Evolutionary conservation across 2,797 vertebrate genomes (phyloP), one percentile per base, ranked within the genome.

Genomic region (Squalus acanthias): DNA sequence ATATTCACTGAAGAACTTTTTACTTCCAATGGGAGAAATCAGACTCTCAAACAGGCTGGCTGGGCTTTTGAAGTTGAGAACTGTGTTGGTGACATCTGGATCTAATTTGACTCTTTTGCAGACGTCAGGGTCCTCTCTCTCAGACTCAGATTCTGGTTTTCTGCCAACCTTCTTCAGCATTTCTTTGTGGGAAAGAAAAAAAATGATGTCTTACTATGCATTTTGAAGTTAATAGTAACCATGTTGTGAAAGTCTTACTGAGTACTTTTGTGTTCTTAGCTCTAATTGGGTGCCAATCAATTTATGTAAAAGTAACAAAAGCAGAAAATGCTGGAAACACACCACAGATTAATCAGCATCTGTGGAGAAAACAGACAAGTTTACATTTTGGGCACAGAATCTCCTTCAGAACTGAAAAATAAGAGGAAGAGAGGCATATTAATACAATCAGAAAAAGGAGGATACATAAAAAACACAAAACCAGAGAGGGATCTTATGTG

Each of bases 1-100:
- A 50, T 98, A 98, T 26, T 98, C 98, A 88, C 96, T 96, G 97
- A 99, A 99, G 97, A 99, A 99, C 26, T 97, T 91, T 53, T 98
- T 98, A 0, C 96, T 97, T 22, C 97, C 97, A 67, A 99, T 60
- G 8, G 99, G 99, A 33, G 98, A 97, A 96, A 99, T 98, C 96
- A 99, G 97, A 97, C 98, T 99, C 97, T 98, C 96, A 2, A 99
- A 99, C 22, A 99, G 97, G 57, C 96, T 97, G 10, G 88, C 96
- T 0, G 99, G 98, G 85, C 97, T 98, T 92, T 98, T 96, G 87
- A 98, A 99, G 96, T 97, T 97, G 87, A 99, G 97, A 0, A 97
- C 87, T 0, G 97, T 97, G 0, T 95, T 82, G 3, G 53, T 39
- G 2, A 1, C 50, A 3, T 15, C 74, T 12, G 87, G 24, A 60